These are phyloP conservation scores for Tokudaia muenninki DNA, from an alignment of 2,797 vertebrate species.

Conservation along the genomic window DNA sequence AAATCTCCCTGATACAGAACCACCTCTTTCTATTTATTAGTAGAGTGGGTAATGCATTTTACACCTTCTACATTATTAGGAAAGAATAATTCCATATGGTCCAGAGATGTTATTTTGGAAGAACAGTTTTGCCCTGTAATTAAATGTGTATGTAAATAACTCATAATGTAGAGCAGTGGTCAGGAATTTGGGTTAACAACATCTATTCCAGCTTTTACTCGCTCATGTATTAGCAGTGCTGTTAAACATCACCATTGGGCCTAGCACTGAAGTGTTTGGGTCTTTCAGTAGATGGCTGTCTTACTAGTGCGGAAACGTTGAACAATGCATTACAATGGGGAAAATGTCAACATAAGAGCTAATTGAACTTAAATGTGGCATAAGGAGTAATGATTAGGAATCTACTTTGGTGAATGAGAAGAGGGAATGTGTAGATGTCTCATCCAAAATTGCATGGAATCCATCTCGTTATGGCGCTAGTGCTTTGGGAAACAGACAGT, in stretches of 20 bases:
- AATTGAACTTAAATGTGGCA: neutral
- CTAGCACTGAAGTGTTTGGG: neutral
- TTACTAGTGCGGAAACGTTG: neutral
- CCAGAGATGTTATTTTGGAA: neutral
- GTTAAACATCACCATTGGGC: neutral
- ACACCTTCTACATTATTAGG: conserved; percentile 30
- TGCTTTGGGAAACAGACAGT: neutral
- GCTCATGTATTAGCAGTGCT: neutral
- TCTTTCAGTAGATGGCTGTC: neutral
- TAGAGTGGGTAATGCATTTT: neutral
- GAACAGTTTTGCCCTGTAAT: neutral
- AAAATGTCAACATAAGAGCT: neutral
- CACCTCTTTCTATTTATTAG: conserved; percentile 47
- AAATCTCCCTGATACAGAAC: conserved; percentile 1
- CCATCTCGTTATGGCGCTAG: neutral
- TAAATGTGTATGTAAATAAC: neutral
- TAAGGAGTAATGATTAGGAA: neutral
- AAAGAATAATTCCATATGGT: conserved; percentile 6
- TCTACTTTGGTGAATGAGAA: neutral
- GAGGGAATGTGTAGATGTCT: neutral
- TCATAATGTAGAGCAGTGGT: neutral
- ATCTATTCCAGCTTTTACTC: conserved; percentile 10
- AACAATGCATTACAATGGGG: neutral
- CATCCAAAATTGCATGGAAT: neutral
- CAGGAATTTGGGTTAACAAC: neutral